Conservation (phyloP, 2,797 vertebrate species). For the Enteromius treurensis region DNA sequence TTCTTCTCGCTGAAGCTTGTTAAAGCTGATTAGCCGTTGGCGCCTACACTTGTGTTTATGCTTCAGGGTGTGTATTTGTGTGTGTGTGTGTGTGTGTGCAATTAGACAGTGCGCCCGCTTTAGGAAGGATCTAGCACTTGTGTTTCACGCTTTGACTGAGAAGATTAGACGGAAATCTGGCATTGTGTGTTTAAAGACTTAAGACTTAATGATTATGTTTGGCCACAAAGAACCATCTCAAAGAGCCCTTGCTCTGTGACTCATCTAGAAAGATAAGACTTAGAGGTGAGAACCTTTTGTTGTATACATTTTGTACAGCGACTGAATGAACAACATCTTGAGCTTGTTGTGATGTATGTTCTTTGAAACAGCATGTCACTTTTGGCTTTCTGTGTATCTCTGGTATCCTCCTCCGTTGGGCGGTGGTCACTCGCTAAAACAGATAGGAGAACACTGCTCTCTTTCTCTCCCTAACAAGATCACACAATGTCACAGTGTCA, state of each 20-base stretch:
- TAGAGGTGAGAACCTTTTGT: too few species aligned
- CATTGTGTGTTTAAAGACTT: conserved; percentile 13
- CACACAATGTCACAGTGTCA: conserved; percentile 27
- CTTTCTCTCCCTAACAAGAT: conserved; percentile 29
- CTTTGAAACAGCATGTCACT: not conserved
- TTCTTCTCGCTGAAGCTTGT: conserved; percentile 9
- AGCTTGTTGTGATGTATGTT: conserved; percentile 2
- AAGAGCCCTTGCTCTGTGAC: not conserved
- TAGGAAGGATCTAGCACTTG: conserved; percentile 15
- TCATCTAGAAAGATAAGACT: not conserved
- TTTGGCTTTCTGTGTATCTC: not conserved
- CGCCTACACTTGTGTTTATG: conserved; percentile 21
- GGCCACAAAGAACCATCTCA: conserved; percentile 3
- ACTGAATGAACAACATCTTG: not conserved
- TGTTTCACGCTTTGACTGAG: conserved; percentile 10
- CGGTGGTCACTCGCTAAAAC: conserved; percentile 3
- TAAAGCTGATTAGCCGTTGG: conserved; percentile 21
- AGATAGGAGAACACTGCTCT: conserved; percentile 16
- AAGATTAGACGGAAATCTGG: not conserved
- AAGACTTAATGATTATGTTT: conserved; percentile 20
- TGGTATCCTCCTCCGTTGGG: conserved; percentile 11
- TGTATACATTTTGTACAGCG: not conserved
- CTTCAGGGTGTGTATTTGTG: conserved; percentile 18
- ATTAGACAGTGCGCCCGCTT: conserved; percentile 1
- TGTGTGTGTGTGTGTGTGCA: not conserved